Evolutionary conservation across 2,797 vertebrate genomes (phyloP).

Genomic region (Cichlasoma orientale): DNA sequence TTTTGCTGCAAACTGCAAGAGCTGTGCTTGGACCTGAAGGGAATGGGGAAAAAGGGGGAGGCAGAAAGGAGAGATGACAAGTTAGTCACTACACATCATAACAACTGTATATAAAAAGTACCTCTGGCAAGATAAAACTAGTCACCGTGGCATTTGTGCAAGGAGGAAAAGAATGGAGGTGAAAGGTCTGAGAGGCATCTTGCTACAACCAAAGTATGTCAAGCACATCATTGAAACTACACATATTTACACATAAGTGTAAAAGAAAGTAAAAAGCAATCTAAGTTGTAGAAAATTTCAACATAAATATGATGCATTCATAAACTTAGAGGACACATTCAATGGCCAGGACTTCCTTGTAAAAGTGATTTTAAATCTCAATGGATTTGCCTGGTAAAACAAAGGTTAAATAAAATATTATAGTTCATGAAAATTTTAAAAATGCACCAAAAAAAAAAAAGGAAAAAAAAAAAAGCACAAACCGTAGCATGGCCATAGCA

Average conservation of each 20-base stretch:
- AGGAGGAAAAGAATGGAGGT: not conserved
- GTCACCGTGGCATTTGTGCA: not conserved
- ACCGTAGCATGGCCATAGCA: not conserved
- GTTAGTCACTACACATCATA: constrained; percentile 35
- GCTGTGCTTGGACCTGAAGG: constrained; percentile 99
- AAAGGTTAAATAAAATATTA: no score
- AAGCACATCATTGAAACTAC: not conserved
- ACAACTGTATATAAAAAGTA: not conserved
- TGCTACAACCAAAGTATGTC: not conserved
- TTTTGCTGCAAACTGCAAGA: constrained; percentile 99
- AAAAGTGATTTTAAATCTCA: no score
- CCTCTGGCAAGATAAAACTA: constrained; percentile 12
- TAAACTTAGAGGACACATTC: no score
- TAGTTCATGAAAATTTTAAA: no score
- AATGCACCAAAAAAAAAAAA: no score
- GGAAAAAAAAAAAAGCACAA: no score
- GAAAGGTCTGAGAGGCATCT: not conserved
- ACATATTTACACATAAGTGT: not conserved
- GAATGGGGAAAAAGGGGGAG: constrained; percentile 4
- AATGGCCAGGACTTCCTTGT: no score
- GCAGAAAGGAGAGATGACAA: constrained; percentile 11
- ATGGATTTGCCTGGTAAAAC: no score
- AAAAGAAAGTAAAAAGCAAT: not conserved
- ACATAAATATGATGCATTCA: not conserved
- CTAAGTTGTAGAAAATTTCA: not conserved